phyloP scores from a whole-genome alignment of 2,888 invertebrate genomes.

The Leucania comma region DNA sequence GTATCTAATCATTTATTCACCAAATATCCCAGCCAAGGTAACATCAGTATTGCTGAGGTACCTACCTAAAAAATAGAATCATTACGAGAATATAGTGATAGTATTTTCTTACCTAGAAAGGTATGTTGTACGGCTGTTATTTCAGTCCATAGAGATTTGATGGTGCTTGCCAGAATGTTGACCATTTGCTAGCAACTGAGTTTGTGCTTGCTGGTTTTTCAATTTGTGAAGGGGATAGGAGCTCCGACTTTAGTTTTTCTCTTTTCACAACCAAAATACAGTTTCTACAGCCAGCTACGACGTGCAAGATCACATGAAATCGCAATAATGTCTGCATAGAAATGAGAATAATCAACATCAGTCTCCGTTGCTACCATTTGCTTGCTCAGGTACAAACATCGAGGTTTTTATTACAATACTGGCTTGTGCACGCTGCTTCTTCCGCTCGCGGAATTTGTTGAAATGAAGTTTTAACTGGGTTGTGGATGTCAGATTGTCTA shows the following conservation, averaged over 20 bases:
- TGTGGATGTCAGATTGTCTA: background rate
- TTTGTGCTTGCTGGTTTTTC: background rate
- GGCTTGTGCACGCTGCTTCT: background rate
- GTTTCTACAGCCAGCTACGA: slow-evolving; percentile 6
- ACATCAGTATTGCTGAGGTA: background rate
- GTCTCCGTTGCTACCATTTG: slow-evolving; percentile 45
- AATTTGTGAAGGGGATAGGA: background rate
- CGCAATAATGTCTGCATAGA: slow-evolving; percentile 60
- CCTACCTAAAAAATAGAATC: slow-evolving; percentile 3
- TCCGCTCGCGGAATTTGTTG: background rate
- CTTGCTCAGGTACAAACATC: slow-evolving; percentile 30
- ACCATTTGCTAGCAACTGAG: background rate
- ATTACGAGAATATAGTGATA: background rate
- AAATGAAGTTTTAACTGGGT: background rate
- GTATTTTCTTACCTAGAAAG: background rate
- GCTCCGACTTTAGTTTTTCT: slow-evolving; percentile 10
- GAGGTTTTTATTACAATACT: slow-evolving; percentile 23
- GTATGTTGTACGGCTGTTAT: background rate
- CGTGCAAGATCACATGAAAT: slow-evolving; percentile 38
- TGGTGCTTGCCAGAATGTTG: background rate
- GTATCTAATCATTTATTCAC: background rate
- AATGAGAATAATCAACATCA: slow-evolving; percentile 69
- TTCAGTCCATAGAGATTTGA: background rate
- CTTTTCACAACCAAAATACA: slow-evolving; percentile 25
- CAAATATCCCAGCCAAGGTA: background rate